These are phyloP conservation scores for Periparus ater DNA, from an alignment of 2,797 vertebrate genomes.

Conservation along the genomic window DNA sequence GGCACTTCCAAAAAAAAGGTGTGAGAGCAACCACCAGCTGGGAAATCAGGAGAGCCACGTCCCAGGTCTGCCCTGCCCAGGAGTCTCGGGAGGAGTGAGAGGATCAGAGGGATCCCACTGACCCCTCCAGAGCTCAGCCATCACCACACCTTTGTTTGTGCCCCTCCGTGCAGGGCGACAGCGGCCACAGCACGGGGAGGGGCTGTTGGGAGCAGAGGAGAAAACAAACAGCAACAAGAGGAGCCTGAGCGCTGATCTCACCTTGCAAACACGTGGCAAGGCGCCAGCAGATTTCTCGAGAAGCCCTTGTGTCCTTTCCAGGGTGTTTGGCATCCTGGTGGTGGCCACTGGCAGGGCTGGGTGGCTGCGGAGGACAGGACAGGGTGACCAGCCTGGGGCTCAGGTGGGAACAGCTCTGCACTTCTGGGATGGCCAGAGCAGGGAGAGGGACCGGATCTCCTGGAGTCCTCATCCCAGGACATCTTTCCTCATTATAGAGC, in stretches of 20 bases:
- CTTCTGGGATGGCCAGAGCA: neutral
- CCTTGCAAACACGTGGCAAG: neutral
- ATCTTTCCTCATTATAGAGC: neutral
- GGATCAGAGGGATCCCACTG: neutral
- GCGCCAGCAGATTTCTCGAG: conserved; percentile 4
- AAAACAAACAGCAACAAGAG: conserved; percentile 32
- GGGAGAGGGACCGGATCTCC: neutral
- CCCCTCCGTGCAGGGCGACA: neutral
- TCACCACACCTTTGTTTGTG: conserved; percentile 27
- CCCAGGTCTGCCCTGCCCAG: neutral
- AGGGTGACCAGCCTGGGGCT: neutral
- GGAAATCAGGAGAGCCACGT: fast-evolving
- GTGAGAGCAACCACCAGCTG: neutral
- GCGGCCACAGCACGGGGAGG: neutral
- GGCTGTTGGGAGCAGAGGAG: neutral
- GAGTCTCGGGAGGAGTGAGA: neutral
- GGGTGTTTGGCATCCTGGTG: neutral
- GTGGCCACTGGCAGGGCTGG: neutral
- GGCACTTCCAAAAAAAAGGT: neutral
- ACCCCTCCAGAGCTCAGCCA: neutral
- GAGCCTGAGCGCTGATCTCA: neutral
- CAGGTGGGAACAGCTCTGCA: neutral
- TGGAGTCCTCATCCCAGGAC: neutral
- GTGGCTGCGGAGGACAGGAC: neutral
- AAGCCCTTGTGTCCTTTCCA: neutral